Evolutionary conservation across 2,113 vertebrate species (phyloP), one percentile per base, ranked within the genome.

Genomic region (Rhinolophus ferrumequinum): DNA sequence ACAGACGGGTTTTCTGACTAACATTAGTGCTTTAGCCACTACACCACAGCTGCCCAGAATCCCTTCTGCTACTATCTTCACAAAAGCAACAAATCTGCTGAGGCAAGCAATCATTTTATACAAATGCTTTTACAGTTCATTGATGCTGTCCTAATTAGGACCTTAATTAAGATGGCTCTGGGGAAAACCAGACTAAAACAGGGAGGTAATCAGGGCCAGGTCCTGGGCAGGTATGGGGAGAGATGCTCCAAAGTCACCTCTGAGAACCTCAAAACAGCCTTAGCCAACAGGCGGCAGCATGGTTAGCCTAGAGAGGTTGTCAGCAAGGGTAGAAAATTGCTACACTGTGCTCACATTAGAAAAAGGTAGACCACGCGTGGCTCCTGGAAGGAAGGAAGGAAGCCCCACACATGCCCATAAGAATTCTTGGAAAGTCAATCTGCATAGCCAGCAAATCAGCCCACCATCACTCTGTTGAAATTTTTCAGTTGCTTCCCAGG

Each of bases 141-240:
- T 66, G 95, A 38, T 70, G 93, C n/a, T 95, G 93, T 80, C 96
- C 93, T 97, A 97, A 97, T 98, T 97, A 97, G 77, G 50, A 35
- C 52, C 58, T 76, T 95, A 95, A 94, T 97, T 92, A 97, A 97
- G 86, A 76, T 30, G 87, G 33, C 96, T 90, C 88, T 91, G 58
- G 93, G 66, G 73, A 54, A 77, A 91, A 94, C 21, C 60, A 85
- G 47, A n/a, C 12, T 58, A 21, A 89, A 95, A 67, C 35, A 66
- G 86, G 70, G 69, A 86, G 24, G 19, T 35, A 93, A 94, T 96
- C 50, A n/a, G 80, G 92, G 72, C 93, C 77, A 80, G 33, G 26
- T 81, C 62, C 82, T 83, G 85, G 58, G 58, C 64, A 0, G n/a
- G 75, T 50, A 38, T 2, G 15, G 33, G 72, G 88, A 93, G 62